These are phyloP conservation scores for Simalia tracyae DNA, from an alignment of 2,797 vertebrate species.

Conservation along the genomic window DNA sequence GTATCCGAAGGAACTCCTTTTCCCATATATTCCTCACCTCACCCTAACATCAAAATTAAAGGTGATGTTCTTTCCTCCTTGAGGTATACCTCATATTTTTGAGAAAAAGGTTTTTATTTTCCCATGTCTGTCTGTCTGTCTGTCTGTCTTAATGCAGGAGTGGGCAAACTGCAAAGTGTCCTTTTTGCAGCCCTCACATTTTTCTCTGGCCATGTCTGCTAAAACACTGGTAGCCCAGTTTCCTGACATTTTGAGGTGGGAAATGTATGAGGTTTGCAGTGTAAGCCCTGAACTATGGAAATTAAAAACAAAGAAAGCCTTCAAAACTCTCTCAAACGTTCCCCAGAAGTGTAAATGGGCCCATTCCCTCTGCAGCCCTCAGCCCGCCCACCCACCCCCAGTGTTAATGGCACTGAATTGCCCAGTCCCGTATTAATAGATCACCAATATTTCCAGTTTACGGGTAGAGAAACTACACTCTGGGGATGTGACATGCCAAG, in stretches of 20 bases:
- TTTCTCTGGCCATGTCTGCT: too few relatives aligned
- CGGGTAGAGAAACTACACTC: neutral
- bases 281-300: neutral
- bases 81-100: neutral
- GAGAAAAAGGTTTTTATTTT: neutral
- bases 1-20: neutral
- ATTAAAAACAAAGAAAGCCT: neutral
- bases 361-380: neutral
- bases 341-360: neutral
- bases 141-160: neutral
- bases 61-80: neutral
- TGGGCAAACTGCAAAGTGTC: too few relatives aligned
- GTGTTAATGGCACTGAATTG: neutral
- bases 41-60: neutral
- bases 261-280: neutral
- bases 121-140: neutral
- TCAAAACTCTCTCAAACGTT: neutral
- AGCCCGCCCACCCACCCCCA: neutral
- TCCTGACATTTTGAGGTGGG: neutral
- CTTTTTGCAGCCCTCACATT: too few relatives aligned
- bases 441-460: neutral
- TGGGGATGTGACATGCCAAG: neutral
- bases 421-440: neutral
- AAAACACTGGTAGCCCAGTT: neutral
- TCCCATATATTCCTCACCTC: neutral